Evolutionary conservation across 1,140 invertebrate genomes (phyloP).

Genomic region (Arctopsyche grandis): DNA sequence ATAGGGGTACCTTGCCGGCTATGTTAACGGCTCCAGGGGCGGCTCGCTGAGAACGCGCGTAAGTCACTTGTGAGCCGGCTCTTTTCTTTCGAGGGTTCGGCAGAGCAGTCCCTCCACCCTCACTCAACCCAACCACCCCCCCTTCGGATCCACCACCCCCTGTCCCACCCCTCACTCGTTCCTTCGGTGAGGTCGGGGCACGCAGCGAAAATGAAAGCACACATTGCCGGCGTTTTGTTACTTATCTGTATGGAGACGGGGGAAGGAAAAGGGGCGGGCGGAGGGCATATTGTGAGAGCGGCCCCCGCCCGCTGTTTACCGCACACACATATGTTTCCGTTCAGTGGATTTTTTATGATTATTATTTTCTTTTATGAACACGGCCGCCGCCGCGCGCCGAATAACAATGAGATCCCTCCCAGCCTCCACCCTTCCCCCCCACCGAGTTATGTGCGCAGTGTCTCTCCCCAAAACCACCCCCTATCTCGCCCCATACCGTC

Average conservation of each 20-base stretch:
- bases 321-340: slow-evolving; percentile 54
- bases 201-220: slow-evolving; percentile 33
- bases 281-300: slow-evolving; percentile 18
- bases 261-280: background rate
- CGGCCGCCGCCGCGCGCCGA: slow-evolving; percentile 48
- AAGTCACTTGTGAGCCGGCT: too few species aligned
- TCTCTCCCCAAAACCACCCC: background rate
- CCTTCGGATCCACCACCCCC: background rate
- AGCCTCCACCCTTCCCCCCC: background rate
- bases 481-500: background rate
- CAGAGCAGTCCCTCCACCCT: background rate
- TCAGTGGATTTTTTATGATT: slow-evolving; percentile 56
- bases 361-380: slow-evolving; percentile 56
- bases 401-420: slow-evolving; percentile 52
- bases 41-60: too few species aligned
- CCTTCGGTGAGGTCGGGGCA: background rate
- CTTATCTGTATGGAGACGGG: slow-evolving; percentile 31
- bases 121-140: background rate
- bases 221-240: slow-evolving; percentile 36
- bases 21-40: too few species aligned
- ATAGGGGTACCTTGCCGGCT: too few species aligned
- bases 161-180: too few species aligned
- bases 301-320: slow-evolving; percentile 47
- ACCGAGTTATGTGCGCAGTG: background rate
- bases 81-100: background rate